These are phyloP conservation scores for Scaptomyza parva DNA, from an alignment of 2,888 invertebrate genomes.

Conservation along the genomic window DNA sequence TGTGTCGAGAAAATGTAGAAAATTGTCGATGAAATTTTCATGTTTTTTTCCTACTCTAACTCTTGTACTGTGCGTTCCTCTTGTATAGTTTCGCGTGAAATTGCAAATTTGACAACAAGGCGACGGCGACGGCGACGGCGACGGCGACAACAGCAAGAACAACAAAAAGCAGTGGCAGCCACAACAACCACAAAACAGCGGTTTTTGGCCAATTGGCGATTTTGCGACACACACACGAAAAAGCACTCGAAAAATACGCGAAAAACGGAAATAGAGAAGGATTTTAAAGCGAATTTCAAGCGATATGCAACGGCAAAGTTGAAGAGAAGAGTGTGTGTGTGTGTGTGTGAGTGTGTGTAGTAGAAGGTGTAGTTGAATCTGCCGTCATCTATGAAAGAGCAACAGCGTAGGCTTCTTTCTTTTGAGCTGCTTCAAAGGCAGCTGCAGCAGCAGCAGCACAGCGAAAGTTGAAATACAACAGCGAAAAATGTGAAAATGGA, in stretches of 20 bases:
- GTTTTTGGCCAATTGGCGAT: constrained; percentile 71
- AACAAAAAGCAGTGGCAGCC: constrained; percentile 30
- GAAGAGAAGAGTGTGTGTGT: constrained; percentile 1
- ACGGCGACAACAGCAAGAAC: constrained; percentile 25
- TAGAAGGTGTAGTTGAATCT: constrained; percentile 2
- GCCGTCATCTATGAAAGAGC: constrained; percentile 11
- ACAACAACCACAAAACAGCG: constrained; percentile 58
- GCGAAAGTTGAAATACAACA: constrained; percentile 30
- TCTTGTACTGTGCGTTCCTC: constrained; percentile 5
- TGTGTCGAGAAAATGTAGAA: background rate
- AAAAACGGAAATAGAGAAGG: background rate
- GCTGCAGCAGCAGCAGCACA: constrained; percentile 1
- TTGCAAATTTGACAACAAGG: constrained; percentile 61
- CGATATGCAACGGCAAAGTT: constrained; percentile 31
- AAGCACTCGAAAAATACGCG: constrained; percentile 17
- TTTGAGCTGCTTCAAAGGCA: constrained; percentile 34
- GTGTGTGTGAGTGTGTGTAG: constrained; percentile 7
- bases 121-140: constrained; percentile 30
- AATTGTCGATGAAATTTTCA: background rate
- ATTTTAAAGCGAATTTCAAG: constrained; percentile 9
- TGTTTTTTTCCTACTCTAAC: background rate
- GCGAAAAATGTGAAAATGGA: constrained; percentile 39
- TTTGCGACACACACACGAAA: constrained; percentile 61
- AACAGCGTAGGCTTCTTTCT: constrained; percentile 13
- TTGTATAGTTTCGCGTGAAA: constrained; percentile 51